These are phyloP conservation scores for Nomia melanderi DNA, from an alignment of 1,140 invertebrate genomes.

Conservation along the genomic window DNA sequence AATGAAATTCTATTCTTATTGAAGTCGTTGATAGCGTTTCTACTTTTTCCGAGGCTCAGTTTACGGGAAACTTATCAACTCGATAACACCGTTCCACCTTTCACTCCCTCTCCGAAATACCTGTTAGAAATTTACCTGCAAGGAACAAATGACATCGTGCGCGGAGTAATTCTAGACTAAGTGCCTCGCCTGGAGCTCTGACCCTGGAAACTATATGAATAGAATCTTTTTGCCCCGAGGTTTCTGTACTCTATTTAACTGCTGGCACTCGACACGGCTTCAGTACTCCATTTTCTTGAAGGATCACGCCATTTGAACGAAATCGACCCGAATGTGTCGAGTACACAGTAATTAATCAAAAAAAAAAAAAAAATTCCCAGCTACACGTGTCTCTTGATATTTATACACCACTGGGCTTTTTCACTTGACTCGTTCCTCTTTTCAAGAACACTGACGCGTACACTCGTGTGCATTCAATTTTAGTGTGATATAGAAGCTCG, in stretches of 20 bases:
- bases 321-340: background rate
- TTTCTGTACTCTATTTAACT: background rate
- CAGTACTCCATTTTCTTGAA: background rate
- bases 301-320: background rate
- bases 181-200: background rate
- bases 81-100: background rate
- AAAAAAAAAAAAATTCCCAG: background rate
- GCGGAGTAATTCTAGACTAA: background rate
- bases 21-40: background rate
- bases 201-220: background rate
- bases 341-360: background rate
- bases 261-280: background rate
- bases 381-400: background rate
- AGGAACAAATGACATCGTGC: background rate
- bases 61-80: background rate
- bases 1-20: background rate
- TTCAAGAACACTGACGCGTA: too few species aligned
- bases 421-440: background rate
- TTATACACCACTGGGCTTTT: background rate
- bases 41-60: background rate
- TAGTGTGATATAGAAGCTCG: too few species aligned
- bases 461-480: too few species aligned
- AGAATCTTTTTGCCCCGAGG: background rate
- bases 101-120: background rate
- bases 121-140: background rate